Evolutionary conservation across 1,140 invertebrate genomes (phyloP), one percentile per base, ranked within the genome.

Genomic region (Protaetia brevitarsis): DNA sequence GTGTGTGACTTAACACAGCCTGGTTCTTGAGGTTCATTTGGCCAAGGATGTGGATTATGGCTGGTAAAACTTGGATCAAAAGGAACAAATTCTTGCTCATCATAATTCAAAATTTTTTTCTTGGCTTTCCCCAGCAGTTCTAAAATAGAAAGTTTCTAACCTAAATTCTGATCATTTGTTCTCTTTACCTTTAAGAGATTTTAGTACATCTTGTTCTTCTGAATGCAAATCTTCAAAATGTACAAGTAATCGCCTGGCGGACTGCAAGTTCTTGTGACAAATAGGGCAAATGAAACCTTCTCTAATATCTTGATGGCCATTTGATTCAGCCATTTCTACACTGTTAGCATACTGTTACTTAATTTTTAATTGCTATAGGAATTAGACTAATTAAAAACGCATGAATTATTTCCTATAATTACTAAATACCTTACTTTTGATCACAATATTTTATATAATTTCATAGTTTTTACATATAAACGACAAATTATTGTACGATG

Each of bases 271-370:
- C 45, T 88, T 88, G 81, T 93, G 90, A 77, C 95, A 98, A 74
- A 95, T 92, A 0, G 95, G 94, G 79, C 95, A 98, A 2, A 98
- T 82, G 77, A 97, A 96, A 5, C 95, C 95, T 79, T 98, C 95
- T 64, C 92, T 80, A 64, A 95, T 88, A 71, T 88, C 84, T 10
- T 81, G 83, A 37, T 85, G 80, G 67, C 76, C 74, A 60, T 59
- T 63, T 59, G 71, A 73, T 16, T 71, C 73, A 62, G 80, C 77
- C 80, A 81, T 82, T 51, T 51, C 16, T n/a, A n/a, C n/a, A n/a
- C n/a, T n/a, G n/a, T n/a, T n/a, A n/a, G n/a, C n/a, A n/a, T n/a
- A n/a, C n/a, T n/a, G n/a, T n/a, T n/a, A n/a, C n/a, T n/a, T n/a
- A n/a, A n/a, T n/a, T n/a, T n/a, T n/a, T n/a, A n/a, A n/a, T n/a